Conservation (phyloP, 2,113 vertebrate species). For the Copsychus sechellarum region DNA sequence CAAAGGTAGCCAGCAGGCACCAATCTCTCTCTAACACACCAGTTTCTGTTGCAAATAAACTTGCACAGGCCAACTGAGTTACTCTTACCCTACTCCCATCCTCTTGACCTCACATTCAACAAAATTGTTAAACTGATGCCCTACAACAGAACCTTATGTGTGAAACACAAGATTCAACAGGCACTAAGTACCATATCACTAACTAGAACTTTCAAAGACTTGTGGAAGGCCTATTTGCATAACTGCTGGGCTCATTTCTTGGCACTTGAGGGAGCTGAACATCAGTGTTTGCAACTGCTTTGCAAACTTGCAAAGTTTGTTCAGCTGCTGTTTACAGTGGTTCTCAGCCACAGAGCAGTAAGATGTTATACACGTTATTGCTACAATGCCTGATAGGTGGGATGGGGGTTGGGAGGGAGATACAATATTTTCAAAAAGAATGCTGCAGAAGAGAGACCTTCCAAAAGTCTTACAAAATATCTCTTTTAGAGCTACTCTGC, state of each 20-base stretch:
- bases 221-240: not conserved
- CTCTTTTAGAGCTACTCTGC: not conserved
- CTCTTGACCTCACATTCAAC: not conserved
- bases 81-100: not conserved
- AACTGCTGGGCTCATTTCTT: not conserved
- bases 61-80: not conserved
- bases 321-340: not conserved
- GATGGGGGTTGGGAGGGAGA: not conserved
- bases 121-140: not conserved
- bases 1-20: rapidly evolving
- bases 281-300: not conserved
- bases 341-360: not conserved
- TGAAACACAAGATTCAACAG: not conserved
- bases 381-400: not conserved
- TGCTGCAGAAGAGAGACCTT: not conserved
- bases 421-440: too few species aligned
- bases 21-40: not conserved
- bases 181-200: not conserved
- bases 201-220: not conserved
- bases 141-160: not conserved
- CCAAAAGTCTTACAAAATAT: not conserved
- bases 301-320: too few species aligned
- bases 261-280: not conserved
- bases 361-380: not conserved
- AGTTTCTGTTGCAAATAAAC: not conserved